These are phyloP conservation scores for Lasioglossum figueresi DNA, from an alignment of 2,888 invertebrate genomes.

Conservation along the genomic window DNA sequence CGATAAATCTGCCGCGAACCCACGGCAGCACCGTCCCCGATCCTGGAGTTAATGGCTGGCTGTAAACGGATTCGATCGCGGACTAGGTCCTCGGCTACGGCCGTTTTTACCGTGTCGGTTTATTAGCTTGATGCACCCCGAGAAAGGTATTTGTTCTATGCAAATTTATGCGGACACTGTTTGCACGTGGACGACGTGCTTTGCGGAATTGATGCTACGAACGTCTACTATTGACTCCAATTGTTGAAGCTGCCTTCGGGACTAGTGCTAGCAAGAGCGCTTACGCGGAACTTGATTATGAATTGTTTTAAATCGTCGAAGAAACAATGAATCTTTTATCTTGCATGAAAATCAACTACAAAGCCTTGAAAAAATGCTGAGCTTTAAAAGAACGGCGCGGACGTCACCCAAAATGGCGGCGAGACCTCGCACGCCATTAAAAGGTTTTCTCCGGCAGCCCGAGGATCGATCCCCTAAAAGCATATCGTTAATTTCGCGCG, in stretches of 20 bases:
- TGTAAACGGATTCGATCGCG: constrained; percentile 35
- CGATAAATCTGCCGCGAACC: constrained; percentile 63
- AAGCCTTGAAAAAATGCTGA: background rate
- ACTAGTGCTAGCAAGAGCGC: background rate
- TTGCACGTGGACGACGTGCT: background rate
- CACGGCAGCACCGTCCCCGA: background rate
- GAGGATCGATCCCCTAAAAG: constrained; percentile 27
- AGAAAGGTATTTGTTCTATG: constrained; percentile 8
- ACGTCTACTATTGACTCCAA: background rate
- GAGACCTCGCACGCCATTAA: background rate
- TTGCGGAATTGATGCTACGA: background rate
- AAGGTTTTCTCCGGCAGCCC: background rate
- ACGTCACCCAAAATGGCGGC: background rate
- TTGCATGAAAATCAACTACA: background rate
- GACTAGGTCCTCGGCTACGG: background rate
- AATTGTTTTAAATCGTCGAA: background rate
- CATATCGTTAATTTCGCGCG: constrained; percentile 23
- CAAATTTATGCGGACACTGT: constrained; percentile 16
- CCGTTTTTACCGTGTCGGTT: background rate
- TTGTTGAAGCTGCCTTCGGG: background rate
- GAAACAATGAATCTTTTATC: background rate
- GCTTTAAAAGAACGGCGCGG: background rate
- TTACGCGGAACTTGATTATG: background rate
- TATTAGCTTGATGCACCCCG: constrained; percentile 1
- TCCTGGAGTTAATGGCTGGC: constrained; percentile 31